phyloP scores from a whole-genome alignment of 2,113 vertebrate species.

The Lonchura striata region DNA sequence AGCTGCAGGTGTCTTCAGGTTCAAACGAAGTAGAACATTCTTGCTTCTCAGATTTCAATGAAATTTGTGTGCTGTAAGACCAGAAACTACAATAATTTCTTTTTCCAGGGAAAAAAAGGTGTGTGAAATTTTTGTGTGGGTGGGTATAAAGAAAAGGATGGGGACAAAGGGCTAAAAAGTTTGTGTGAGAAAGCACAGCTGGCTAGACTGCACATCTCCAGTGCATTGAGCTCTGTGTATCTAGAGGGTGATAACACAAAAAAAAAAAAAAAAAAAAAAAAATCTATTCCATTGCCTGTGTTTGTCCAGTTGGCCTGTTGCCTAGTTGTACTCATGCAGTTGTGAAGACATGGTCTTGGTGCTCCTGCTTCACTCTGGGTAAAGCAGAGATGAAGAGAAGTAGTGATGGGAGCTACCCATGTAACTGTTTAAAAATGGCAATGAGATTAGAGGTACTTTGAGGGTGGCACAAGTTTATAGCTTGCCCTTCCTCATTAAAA shows the following conservation, averaged over 20 bases:
- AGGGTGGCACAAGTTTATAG: background rate
- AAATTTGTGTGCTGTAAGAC: background rate
- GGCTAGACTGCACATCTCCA: background rate
- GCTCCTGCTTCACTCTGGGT: background rate
- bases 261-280: background rate
- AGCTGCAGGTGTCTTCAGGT: slow-evolving; percentile 2
- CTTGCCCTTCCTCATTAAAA: background rate
- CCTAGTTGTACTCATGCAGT: background rate
- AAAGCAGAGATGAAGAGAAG: background rate
- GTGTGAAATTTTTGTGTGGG: background rate
- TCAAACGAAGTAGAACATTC: background rate
- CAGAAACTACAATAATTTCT: background rate
- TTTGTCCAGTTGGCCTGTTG: background rate
- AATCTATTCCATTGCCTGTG: rapidly evolving
- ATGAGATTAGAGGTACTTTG: background rate
- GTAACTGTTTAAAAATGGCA: background rate
- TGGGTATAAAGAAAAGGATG: background rate
- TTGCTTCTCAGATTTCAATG: slow-evolving; percentile 9
- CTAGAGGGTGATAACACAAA: background rate
- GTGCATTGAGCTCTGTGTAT: background rate
- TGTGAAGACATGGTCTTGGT: background rate
- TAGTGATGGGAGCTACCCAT: background rate
- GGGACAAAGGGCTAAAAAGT: background rate
- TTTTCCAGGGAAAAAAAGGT: background rate
- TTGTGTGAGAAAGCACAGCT: background rate